phyloP scores from a whole-genome alignment of 2,797 vertebrate species.

The Xerus rutilus region DNA sequence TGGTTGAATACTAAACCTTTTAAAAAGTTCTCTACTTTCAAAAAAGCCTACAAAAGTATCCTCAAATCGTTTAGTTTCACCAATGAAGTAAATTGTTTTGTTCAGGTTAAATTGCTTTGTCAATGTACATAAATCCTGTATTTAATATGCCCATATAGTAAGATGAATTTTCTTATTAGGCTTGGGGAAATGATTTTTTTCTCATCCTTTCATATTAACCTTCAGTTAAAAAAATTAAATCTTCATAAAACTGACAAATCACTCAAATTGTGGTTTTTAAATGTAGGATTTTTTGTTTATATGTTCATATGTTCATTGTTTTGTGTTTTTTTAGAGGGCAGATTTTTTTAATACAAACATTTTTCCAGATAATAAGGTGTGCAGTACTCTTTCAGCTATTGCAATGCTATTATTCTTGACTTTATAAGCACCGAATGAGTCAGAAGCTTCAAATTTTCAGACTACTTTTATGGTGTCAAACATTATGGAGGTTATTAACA shows the following conservation, averaged over 20 bases:
- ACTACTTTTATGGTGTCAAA: not conserved
- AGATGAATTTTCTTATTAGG: not conserved
- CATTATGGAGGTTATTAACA: not conserved
- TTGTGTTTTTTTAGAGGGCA: not conserved
- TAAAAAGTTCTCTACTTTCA: not conserved
- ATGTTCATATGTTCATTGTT: not conserved
- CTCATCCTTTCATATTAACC: not conserved
- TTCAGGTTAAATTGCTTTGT: not conserved
- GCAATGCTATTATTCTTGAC: not conserved
- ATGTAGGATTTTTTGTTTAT: not conserved
- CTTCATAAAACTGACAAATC: not conserved
- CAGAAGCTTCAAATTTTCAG: not conserved
- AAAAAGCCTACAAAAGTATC: not conserved
- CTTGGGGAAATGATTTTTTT: not conserved
- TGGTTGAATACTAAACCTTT: not conserved
- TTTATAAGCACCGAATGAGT: not conserved
- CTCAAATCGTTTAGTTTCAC: not conserved
- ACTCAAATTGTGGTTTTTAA: not conserved
- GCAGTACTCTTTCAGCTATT: not conserved
- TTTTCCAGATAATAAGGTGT: not conserved
- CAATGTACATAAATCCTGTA: not conserved
- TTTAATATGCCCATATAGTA: not conserved
- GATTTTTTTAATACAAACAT: not conserved
- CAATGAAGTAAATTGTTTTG: not conserved
- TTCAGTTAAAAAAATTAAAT: not conserved